Evolutionary conservation across 2,888 invertebrate genomes (phyloP).

Genomic region (Linnaemya vulpina): DNA sequence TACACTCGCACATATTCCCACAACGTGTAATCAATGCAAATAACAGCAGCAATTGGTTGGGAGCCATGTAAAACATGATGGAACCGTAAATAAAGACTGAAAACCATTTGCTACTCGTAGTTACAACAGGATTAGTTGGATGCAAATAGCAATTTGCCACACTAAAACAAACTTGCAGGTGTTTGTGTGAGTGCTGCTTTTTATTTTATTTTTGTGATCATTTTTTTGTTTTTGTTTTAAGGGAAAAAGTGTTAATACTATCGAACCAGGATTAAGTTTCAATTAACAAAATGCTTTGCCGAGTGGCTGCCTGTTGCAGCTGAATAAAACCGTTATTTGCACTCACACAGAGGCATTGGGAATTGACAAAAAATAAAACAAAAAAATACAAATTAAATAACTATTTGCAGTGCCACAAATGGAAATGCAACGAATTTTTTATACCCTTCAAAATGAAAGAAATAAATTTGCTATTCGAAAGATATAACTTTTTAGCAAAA

Average conservation of each 20-base stretch:
- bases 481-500: too few species aligned
- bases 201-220: neutral
- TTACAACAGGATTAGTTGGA: conserved; percentile 59
- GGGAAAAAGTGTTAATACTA: conserved; percentile 7
- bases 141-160: conserved; percentile 32
- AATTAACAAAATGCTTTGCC: conserved; percentile 67
- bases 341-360: neutral
- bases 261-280: conserved; percentile 69
- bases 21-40: conserved; percentile 8
- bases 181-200: neutral
- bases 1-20: too few species aligned
- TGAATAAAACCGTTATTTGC: neutral
- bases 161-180: neutral
- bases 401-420: neutral
- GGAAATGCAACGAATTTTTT: neutral
- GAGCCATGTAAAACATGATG: conserved; percentile 18
- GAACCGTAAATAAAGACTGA: conserved; percentile 29
- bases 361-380: neutral
- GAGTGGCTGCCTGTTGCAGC: neutral
- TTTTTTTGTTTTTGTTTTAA: neutral
- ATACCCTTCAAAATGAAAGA: neutral
- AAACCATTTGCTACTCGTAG: conserved; percentile 52
- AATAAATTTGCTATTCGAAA: too few species aligned
- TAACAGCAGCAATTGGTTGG: conserved; percentile 17
- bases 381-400: neutral